Base-by-base conservation (phyloP, 2,888 invertebrate genomes). In the Dicyrtoma fusca region DNA sequence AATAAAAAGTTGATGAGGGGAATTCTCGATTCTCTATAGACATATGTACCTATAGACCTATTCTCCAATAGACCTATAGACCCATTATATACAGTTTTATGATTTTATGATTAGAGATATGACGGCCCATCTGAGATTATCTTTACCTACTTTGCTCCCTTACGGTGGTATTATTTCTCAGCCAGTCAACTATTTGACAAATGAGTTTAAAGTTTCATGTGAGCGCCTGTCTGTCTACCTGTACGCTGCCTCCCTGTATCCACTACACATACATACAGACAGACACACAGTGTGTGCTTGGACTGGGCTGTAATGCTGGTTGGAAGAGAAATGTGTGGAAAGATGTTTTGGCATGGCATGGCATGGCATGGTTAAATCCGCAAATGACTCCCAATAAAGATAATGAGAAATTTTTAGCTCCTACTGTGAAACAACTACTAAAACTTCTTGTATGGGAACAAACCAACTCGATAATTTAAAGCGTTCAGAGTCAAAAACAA, bases 371-470 rank as follows among this genome's bases (percentile, higher is more conserved):
- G n/a, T 53, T 53, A 53, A 53, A 53, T 53, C 21, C 19, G 53
- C 53, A 53, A 53, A 53, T 53, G 53, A 53, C 34, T 34, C 34
- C 34, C 34, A 34, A 34, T 34, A 34, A 34, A 34, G 17, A 53
- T 53, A 53, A 53, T 53, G 53, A 53, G 53, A 53, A 53, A 53
- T 8, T 34, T 34, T 34, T 53, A 14, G 21, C 53, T 53, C 53
- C 53, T 53, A 53, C 53, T 53, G 53, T 53, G 53, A 53, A 53
- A 53, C 14, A 14, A 19, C 17, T 17, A 19, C 19, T 17, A 17
- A 53, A 53, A 17, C 19, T 53, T 53, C 53, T 53, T 8, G 34
- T 34, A 34, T 34, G 34, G 34, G 34, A 34, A 34, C 34, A 34
- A 8, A 34, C 34, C 34, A 34, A 34, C 34, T 3, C 4, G 8